Evolutionary conservation across 2,888 invertebrate species (phyloP), one percentile per base, ranked within the genome.

Genomic region (Celastrina argiolus): DNA sequence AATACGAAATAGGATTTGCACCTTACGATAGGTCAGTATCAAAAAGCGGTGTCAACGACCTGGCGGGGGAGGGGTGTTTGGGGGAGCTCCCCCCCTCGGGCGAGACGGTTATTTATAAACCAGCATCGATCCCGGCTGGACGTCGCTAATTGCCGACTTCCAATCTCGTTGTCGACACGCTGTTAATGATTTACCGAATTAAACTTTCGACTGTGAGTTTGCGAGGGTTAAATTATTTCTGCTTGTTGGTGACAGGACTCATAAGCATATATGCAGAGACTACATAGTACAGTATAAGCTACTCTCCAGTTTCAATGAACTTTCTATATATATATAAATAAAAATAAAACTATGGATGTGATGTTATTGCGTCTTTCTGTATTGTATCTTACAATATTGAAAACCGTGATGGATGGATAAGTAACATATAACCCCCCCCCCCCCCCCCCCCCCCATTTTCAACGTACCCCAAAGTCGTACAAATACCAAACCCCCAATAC

Each of bases 101-200:
- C 69, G 69, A 69, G 69, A 71, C 72, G 67, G 66, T 75, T 75
- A 75, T 75, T 75, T 74, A 74, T 75, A 75, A 73, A 74, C 67
- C 70, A 66, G 63, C 75, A 75, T 75, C 75, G 75, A 75, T 75
- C 75, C 71, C 28, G 34, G 63, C 70, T 72, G 72, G 74, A 74
- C 75, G 74, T 73, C 67, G 61, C 67, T 72, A 70, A 72, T 72
- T 70, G 70, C 67, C 56, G 66, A 61, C 66, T 63, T 66, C 36
- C 68, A 22, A 69, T 69, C 66, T 56, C 51, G 61, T 22, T 36
- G 61, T 61, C 61, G 36, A 36, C 61, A 67, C 65, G 65, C 63
- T 63, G 65, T 63, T 67, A 66, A 69, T 69, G 69, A 69, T 69
- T 67, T 69, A 67, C 56, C 64, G 63, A 56, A 56, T 56, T 26